Percentiles rank a stretch among this genome's conserved stretches.
Evolutionary conservation across 2,888 invertebrate species (phyloP).

Genomic region (Malthinus seriepunctatus): DNA sequence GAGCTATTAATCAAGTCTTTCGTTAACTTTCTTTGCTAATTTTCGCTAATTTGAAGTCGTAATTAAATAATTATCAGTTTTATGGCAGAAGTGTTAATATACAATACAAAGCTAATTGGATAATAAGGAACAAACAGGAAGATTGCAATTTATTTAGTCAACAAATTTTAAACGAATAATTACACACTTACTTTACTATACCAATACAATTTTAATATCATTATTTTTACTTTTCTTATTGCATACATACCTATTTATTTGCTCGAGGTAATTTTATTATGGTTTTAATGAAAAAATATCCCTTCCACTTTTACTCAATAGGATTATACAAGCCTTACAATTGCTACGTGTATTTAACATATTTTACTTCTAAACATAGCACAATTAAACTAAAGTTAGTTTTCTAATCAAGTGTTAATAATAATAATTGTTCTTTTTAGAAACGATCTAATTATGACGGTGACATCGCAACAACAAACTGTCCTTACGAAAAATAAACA

Average conservation of each 20-base stretch:
- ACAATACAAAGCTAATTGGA: not conserved
- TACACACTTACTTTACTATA: not conserved
- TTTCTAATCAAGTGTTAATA: not conserved
- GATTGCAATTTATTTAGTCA: conserved; percentile 1
- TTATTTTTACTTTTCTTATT: no score
- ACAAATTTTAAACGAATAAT: conserved; percentile 1
- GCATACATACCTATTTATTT: not conserved
- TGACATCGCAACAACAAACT: conserved; percentile 8
- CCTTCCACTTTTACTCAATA: not conserved
- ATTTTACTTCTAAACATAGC: not conserved
- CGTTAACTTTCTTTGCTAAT: no score
- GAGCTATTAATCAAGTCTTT: no score
- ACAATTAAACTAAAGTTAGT: not conserved
- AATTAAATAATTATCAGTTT: no score
- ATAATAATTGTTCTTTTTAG: conserved; percentile 2
- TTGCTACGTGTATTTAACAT: not conserved
- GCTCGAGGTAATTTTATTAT: not conserved
- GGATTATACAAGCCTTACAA: conserved; percentile 6
- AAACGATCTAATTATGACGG: conserved; percentile 9
- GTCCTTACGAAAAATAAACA: conserved; percentile 2
- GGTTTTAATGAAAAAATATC: not conserved
- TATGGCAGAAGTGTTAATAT: not conserved
- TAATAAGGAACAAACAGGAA: conserved; percentile 2
- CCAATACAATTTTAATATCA: no score
- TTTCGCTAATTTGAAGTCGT: no score